Evolutionary conservation across 2,113 vertebrate species (phyloP), one percentile per base, ranked within the genome.

Genomic region (Seriola aureovittata): DNA sequence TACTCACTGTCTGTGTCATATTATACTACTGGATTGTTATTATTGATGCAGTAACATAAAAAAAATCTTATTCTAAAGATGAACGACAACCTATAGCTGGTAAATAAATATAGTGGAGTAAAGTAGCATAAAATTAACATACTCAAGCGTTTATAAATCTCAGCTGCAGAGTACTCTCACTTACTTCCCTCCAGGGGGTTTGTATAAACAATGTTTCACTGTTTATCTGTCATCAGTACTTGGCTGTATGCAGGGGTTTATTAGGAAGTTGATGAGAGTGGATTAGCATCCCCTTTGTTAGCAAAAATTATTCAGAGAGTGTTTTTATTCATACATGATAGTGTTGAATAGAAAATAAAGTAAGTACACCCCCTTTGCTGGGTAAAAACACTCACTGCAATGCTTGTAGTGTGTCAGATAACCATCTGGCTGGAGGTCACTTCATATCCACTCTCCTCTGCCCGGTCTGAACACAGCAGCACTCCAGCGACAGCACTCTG

Each of bases 361-460:
- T 52, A 29, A 13, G 9, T 60, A 3, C 21, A 3, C n/a, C 38
- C 40, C 66, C 75, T n/a, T 17, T 52, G 23, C 44, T 69, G 16
- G 12, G 55, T 70, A 0, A 44, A 85, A 62, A 40, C 7, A 29
- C 46, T 71, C 23, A 23, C 16, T 69, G 52, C 40, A 48, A 4
- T n/a, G 36, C 32, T 71, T 64, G 58, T 48, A 52, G 59, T 23
- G 68, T n/a, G 68, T 85, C 85, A 46, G 81, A 75, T 71, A 82
- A 85, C 58, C 60, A 85, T 80, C 62, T 88, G 78, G 34, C 48
- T 62, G 3, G 67, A 81, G 81, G 90, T 91, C 83, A 85, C 75
- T 64, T 85, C 75, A 40, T 63, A 80, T 71, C 48, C 23, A 57
- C 36, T 82, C 65, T 54, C 36, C 29, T 60, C 50, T 69, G 52